These are phyloP conservation scores for Chelonus formosanus DNA, from an alignment of 2,888 invertebrate genomes.

Conservation along the genomic window DNA sequence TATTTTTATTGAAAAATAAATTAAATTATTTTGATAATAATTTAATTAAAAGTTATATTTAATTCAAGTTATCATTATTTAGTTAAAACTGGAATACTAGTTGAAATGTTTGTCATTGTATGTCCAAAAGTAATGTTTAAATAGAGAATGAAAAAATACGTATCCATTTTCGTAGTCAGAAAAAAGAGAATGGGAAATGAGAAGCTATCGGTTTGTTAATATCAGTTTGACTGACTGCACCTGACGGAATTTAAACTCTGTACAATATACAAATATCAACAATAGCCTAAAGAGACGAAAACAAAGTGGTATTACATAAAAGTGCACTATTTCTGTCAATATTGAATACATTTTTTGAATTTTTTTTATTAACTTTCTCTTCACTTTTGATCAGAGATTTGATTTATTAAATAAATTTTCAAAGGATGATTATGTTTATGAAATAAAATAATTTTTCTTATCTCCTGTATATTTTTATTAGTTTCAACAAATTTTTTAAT, in stretches of 20 bases:
- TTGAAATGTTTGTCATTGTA: background rate
- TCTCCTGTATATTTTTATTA: background rate
- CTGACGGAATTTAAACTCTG: conserved; percentile 12
- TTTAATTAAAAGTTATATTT: too few relatives aligned
- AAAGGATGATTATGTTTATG: too few relatives aligned
- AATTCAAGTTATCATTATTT: too few relatives aligned
- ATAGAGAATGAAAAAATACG: background rate
- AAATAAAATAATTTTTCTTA: too few relatives aligned
- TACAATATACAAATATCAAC: conserved; percentile 1
- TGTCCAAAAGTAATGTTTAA: background rate
- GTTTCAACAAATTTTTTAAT: background rate
- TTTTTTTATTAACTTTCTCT: too few relatives aligned
- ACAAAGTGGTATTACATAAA: background rate
- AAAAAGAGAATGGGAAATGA: conserved; percentile 13
- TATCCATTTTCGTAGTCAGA: conserved; percentile 12
- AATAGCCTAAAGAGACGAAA: conserved; percentile 3
- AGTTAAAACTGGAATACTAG: too few relatives aligned
- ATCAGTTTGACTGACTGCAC: conserved; percentile 12
- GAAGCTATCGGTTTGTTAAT: conserved; percentile 21
- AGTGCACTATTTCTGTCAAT: too few relatives aligned
- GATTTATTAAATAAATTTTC: too few relatives aligned
- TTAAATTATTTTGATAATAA: background rate
- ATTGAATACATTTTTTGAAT: too few relatives aligned
- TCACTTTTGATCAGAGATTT: too few relatives aligned
- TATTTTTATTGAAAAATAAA: conserved; percentile 5